A percentile compares a stretch with the other conserved stretches of the same genome.
Evolutionary conservation across 2,113 vertebrate species (phyloP).

Genomic region (Syrrhaptes paradoxus): DNA sequence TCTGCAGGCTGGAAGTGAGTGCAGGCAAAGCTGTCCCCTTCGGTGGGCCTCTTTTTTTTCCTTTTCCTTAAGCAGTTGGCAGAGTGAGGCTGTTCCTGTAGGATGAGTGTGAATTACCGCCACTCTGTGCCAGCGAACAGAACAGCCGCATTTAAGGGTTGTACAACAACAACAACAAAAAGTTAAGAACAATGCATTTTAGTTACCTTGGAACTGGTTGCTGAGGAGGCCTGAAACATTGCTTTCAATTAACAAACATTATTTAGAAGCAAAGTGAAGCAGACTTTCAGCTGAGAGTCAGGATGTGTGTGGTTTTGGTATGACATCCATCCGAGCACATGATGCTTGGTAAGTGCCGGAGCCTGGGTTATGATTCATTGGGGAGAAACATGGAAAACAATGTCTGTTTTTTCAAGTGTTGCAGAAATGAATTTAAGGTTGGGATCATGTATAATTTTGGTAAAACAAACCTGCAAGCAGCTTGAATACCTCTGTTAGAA

Average conservation of each 20-base stretch:
- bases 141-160: background rate
- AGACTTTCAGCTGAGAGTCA: background rate
- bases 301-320: constrained; percentile 60
- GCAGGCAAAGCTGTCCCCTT: background rate
- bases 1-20: background rate
- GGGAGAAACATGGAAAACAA: constrained; percentile 25
- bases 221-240: background rate
- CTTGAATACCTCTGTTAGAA: background rate
- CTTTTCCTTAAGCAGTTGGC: constrained; percentile 31
- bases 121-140: background rate
- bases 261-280: background rate
- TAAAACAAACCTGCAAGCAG: background rate
- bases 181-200: background rate
- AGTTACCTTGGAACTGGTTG: background rate
- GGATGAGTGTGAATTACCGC: background rate
- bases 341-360: constrained; percentile 41
- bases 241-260: background rate
- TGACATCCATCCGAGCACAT: constrained; percentile 33
- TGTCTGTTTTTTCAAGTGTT: constrained; percentile 23
- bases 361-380: constrained; percentile 29
- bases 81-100: background rate
- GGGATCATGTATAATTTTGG: background rate
- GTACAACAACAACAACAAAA: background rate
- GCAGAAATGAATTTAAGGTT: background rate
- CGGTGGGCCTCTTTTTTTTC: background rate